Evolutionary conservation across 2,113 vertebrate species (phyloP).

Genomic region (Erythrolamprus reginae): DNA sequence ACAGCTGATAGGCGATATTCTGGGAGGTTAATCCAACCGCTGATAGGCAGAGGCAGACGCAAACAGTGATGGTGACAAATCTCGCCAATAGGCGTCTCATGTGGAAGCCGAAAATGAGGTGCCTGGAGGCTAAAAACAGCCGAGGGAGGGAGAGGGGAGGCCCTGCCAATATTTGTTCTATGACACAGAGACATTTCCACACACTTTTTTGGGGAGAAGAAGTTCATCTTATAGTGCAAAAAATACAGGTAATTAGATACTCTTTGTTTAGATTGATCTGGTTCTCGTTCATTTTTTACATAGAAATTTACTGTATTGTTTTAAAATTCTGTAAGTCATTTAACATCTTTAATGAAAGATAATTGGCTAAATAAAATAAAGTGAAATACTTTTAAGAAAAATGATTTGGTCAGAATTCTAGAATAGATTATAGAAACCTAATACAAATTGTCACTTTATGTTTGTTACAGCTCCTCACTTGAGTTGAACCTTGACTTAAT

Average conservation of each 20-base stretch:
- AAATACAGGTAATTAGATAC: background rate
- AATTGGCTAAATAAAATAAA: background rate
- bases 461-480: background rate
- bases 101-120: too few species aligned
- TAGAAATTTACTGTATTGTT: background rate
- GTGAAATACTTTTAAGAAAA: background rate
- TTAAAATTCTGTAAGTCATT: background rate
- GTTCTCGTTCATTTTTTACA: background rate
- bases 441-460: background rate
- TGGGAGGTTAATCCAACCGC: too few species aligned
- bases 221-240: too few species aligned
- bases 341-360: background rate
- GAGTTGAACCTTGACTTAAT: background rate
- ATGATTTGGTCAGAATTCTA: background rate
- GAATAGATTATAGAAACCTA: background rate
- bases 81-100: accelerated
- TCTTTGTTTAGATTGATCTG: background rate
- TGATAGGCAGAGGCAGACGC: accelerated
- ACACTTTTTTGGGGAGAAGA: too few species aligned
- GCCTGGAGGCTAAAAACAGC: too few species aligned
- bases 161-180: too few species aligned
- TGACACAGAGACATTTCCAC: too few species aligned
- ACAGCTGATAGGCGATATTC: too few species aligned
- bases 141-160: too few species aligned
- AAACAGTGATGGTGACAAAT: too few species aligned